Base-by-base conservation (phyloP, 2,113 vertebrate species). In the Paedocypris sp. region DNA sequence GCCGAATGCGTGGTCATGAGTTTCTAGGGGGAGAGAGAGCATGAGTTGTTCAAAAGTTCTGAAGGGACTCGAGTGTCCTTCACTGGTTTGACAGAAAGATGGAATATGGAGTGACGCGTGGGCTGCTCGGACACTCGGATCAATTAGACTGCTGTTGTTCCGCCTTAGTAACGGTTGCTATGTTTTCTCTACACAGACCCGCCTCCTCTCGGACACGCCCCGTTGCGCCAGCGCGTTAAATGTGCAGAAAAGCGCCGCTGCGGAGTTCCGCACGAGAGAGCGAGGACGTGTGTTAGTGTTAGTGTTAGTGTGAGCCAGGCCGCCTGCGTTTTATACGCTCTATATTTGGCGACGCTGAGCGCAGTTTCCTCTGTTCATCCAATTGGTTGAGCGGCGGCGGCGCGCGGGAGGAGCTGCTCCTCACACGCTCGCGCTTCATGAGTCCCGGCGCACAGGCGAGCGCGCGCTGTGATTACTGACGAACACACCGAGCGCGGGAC, bases 331-430 rank as follows among this genome's bases (percentile, higher is more conserved):
- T 89, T 89, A 93, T 88, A 78, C 71, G 60, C 71, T 85, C 87
- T 92, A 92, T 86, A 88, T 89, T 89, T 89, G 84, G 82, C 48
- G 79, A 70, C 70, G 65, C 73, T 82, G 81, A 85, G 89, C 90
- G 88, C 74, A 59, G 83, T 85, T 92, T 92, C 89, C 90, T 91
- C 81, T 77, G 68, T 81, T 66, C 74, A 73, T 79, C 82, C 87
- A 86, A 90, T 90, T 91, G 89, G 90, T 81, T 75, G 75, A 77
- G 73, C 72, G 64, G 54, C 43, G 54, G 64, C 67, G 32, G 77
- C 77, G 83, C 77, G 79, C 85, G 74, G 67, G 75, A 75, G 69
- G 75, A 73, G 83, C 76, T 80, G 75, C 77, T 80, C 84, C 84
- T 83, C 74, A 72, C 63, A 74, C 52, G 77, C 71, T 76, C 74